These are phyloP conservation scores for Brachionus rubens DNA, from an alignment of 1,140 invertebrate species.

Conservation along the genomic window DNA sequence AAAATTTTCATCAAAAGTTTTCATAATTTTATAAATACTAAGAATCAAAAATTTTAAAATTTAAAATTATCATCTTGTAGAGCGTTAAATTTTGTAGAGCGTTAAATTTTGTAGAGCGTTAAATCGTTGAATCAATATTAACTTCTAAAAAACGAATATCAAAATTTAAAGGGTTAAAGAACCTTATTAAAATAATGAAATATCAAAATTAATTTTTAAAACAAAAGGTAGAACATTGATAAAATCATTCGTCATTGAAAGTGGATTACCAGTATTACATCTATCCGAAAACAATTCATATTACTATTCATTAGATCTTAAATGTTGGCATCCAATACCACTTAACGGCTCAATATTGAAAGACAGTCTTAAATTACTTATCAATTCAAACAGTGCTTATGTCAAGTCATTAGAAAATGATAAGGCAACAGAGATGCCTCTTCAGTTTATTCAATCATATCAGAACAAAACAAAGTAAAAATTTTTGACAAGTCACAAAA, in stretches of 20 bases:
- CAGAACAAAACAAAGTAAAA: not conserved
- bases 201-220: too few species aligned
- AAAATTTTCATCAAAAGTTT: too few species aligned
- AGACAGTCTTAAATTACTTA: not conserved
- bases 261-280: slow-evolving; percentile 8
- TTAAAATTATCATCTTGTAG: too few species aligned
- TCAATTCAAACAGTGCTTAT: slow-evolving; percentile 34
- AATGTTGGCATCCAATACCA: slow-evolving; percentile 37
- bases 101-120: too few species aligned
- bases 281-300: not conserved
- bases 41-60: too few species aligned
- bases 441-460: slow-evolving; percentile 35
- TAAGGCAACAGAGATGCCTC: not conserved
- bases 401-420: not conserved
- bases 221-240: slow-evolving; percentile 6
- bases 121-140: too few species aligned
- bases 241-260: slow-evolving; percentile 36
- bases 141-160: too few species aligned
- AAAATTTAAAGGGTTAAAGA: too few species aligned
- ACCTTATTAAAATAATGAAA: too few species aligned
- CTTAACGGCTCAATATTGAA: not conserved
- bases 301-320: slow-evolving; percentile 9
- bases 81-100: too few species aligned
- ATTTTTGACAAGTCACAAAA: too few species aligned
- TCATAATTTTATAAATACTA: too few species aligned